A percentile compares a stretch with the other conserved stretches of the same genome.
Conservation (phyloP, 1,140 invertebrate genomes). For the Asbolus verrucosus region DNA sequence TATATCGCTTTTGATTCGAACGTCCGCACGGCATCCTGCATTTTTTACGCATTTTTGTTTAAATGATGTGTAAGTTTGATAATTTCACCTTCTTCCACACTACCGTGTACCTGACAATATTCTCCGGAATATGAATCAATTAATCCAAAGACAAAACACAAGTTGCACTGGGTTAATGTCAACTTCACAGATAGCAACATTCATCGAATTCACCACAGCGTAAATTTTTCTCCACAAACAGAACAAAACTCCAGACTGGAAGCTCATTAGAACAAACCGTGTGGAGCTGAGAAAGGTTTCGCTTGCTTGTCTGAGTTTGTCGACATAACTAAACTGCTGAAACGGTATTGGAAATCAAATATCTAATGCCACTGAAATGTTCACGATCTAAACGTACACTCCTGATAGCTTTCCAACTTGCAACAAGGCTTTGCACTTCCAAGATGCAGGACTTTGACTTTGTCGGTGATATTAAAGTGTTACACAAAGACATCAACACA, state of each 20-base stretch:
- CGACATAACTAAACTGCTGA: constrained; percentile 24
- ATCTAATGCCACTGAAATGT: constrained; percentile 30
- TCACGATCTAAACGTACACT: constrained; percentile 19
- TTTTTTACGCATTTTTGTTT: constrained; percentile 15
- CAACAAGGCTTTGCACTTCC: constrained; percentile 31
- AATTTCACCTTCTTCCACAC: neutral
- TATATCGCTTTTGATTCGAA: constrained; percentile 9
- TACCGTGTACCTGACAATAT: no score
- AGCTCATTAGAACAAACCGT: constrained; percentile 31
- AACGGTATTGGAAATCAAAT: constrained; percentile 34
- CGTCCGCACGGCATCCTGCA: neutral
- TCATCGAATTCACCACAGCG: neutral
- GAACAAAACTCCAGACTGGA: constrained; percentile 11
- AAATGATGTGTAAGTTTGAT: constrained; percentile 3
- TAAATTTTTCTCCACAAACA: constrained; percentile 16
- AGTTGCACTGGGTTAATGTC: neutral
- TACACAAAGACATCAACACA: constrained; percentile 9
- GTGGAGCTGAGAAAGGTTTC: constrained; percentile 19
- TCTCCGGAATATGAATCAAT: neutral
- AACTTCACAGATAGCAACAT: neutral
- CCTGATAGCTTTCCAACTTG: constrained; percentile 23
- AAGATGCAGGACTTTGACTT: neutral
- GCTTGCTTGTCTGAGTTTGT: constrained; percentile 30
- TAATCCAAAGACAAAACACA: constrained; percentile 1
- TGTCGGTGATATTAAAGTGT: constrained; percentile 1